phyloP scores from a whole-genome alignment of 2,797 vertebrate genomes.

The Pteronotus mesoamericanus region DNA sequence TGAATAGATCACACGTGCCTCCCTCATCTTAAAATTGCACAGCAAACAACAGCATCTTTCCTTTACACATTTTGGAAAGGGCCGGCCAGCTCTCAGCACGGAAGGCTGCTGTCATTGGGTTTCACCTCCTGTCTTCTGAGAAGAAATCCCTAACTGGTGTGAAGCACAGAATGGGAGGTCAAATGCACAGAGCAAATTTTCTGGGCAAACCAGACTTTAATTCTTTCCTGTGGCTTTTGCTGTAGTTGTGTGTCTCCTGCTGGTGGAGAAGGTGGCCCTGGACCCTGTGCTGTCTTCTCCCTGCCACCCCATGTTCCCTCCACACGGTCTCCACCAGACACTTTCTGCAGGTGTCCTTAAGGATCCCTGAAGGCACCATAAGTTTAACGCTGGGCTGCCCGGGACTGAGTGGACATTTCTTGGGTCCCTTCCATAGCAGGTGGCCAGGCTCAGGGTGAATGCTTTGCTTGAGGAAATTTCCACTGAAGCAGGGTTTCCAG shows the following conservation, averaged over 20 bases:
- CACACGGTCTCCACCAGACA: fast-evolving
- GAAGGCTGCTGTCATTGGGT: fast-evolving
- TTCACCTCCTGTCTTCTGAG: not conserved
- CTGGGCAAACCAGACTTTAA: not conserved
- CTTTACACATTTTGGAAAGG: not conserved
- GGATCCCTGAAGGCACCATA: not conserved
- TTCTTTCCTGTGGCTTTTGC: not conserved
- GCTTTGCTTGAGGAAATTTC: not conserved
- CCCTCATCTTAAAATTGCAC: not conserved
- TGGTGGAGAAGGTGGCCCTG: no score
- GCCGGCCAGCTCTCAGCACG: not conserved
- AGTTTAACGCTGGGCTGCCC: not conserved
- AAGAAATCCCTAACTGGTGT: no score
- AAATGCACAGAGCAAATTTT: fast-evolving
- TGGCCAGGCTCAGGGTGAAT: no score
- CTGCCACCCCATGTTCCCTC: not conserved
- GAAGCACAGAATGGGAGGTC: not conserved
- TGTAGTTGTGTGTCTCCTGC: fast-evolving
- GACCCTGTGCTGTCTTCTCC: not conserved
- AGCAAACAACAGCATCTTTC: not conserved
- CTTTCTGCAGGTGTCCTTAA: not conserved
- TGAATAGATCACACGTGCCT: fast-evolving
- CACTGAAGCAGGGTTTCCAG: not conserved
- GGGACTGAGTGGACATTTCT: fast-evolving
- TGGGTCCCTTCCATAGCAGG: no score